These are phyloP conservation scores for Metalampra italica DNA, from an alignment of 2,888 invertebrate species.

Conservation along the genomic window DNA sequence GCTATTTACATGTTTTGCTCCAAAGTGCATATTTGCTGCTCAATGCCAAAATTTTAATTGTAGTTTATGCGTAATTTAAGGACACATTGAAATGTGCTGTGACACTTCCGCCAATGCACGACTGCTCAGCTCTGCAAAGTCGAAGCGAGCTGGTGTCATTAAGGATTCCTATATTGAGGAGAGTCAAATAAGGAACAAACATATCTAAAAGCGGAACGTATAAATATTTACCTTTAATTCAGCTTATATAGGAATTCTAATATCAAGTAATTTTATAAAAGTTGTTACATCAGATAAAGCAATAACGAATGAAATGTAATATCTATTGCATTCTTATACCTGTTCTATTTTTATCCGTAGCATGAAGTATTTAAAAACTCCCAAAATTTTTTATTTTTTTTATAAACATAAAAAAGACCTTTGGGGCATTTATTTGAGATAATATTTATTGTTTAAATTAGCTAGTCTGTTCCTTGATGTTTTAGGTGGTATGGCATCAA, in stretches of 20 bases:
- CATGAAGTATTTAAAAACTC: too few species aligned
- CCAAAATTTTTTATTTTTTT: too few species aligned
- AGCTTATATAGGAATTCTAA: not conserved
- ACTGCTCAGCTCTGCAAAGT: not conserved
- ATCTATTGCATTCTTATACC: conserved; percentile 14
- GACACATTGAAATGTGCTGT: too few species aligned
- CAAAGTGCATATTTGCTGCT: conserved; percentile 5
- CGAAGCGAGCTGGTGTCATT: not conserved
- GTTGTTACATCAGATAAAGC: not conserved
- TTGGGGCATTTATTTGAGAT: not conserved
- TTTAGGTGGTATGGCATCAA: conserved; percentile 24
- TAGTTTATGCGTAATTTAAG: not conserved
- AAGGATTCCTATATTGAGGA: conserved; percentile 17
- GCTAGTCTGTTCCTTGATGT: not conserved
- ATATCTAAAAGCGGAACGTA: conserved; percentile 27
- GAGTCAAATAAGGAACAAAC: conserved; percentile 25
- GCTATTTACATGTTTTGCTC: conserved; percentile 11
- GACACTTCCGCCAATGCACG: too few species aligned
- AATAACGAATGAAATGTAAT: conserved; percentile 12
- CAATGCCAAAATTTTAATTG: not conserved
- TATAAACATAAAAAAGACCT: too few species aligned
- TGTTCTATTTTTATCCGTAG: too few species aligned
- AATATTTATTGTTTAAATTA: not conserved
- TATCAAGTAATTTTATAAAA: not conserved
- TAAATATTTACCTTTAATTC: conserved; percentile 24